These are phyloP conservation scores for Formica selysi DNA, from an alignment of 1,140 invertebrate species.

Conservation along the genomic window DNA sequence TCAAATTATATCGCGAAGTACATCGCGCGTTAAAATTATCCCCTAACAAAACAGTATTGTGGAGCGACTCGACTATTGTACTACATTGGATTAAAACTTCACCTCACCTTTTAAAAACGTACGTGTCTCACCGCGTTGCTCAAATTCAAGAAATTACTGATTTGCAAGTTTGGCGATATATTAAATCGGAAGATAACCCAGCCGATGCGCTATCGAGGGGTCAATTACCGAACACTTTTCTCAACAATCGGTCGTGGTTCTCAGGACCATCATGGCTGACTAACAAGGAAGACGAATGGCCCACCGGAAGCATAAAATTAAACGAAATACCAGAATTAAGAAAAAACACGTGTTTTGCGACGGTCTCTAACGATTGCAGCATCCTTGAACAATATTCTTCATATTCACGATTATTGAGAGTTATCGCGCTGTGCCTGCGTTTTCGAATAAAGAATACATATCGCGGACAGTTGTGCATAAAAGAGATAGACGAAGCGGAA, in stretches of 20 bases:
- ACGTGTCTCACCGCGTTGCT: slow-evolving; percentile 78
- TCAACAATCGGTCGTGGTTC: neutral
- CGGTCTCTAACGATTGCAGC: fast-evolving
- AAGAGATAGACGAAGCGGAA: neutral
- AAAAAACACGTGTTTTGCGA: neutral
- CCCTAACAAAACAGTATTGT: slow-evolving; percentile 6
- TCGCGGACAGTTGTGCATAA: fast-evolving
- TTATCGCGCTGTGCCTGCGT: neutral
- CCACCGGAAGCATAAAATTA: neutral
- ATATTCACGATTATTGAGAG: neutral
- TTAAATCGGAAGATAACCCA: slow-evolving; percentile 78
- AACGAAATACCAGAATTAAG: neutral
- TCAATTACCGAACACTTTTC: neutral
- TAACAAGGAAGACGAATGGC: neutral
- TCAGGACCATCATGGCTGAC: neutral
- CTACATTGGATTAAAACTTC: slow-evolving; percentile 74
- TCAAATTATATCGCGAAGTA: neutral
- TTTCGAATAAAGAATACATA: neutral
- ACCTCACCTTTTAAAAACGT: slow-evolving; percentile 68
- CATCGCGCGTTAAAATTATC: fast-evolving
- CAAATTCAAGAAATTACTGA: slow-evolving; percentile 76
- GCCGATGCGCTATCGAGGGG: slow-evolving; percentile 73
- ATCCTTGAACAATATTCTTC: neutral
- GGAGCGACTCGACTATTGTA: slow-evolving; percentile 50
- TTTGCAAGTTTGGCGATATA: slow-evolving; percentile 73